A percentile compares a stretch with the other conserved stretches of the same genome.
Conservation (phyloP, 2,113 vertebrate species). For the Callospermophilus lateralis region DNA sequence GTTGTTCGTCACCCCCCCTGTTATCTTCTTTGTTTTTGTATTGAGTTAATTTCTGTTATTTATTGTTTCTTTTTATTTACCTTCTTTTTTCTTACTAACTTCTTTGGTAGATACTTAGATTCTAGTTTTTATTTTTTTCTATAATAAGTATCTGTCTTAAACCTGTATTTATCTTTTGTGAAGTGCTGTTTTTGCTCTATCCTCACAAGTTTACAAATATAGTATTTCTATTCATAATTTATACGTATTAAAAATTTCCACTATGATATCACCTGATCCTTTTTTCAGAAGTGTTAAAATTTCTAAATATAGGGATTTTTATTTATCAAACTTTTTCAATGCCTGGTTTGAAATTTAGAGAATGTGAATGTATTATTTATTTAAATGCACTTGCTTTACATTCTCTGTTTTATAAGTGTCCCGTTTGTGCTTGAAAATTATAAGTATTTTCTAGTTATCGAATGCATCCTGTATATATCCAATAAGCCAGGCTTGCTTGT, state of each 20-base stretch:
- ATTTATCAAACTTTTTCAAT: background rate
- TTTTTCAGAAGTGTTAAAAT: constrained; percentile 37
- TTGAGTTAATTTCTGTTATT: background rate
- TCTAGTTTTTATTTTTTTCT: constrained; percentile 14
- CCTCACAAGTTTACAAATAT: background rate
- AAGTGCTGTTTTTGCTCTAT: constrained; percentile 1
- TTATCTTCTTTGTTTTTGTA: background rate
- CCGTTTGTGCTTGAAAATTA: background rate
- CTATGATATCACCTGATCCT: background rate
- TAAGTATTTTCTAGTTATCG: background rate
- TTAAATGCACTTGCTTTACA: background rate
- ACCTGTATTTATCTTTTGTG: background rate
- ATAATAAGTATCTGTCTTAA: background rate
- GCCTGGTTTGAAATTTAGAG: background rate
- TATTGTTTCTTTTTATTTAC: background rate
- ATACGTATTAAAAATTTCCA: background rate
- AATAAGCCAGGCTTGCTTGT: background rate
- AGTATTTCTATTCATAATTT: constrained; percentile 1
- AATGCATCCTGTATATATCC: background rate
- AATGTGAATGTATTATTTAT: background rate
- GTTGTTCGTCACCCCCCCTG: too few species aligned
- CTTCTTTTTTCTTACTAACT: background rate
- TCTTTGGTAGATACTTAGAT: background rate
- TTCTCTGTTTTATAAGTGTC: background rate
- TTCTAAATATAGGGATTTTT: background rate